Base-by-base conservation (phyloP, 2,888 invertebrate genomes). In the Exephanes ischioxanthus region DNA sequence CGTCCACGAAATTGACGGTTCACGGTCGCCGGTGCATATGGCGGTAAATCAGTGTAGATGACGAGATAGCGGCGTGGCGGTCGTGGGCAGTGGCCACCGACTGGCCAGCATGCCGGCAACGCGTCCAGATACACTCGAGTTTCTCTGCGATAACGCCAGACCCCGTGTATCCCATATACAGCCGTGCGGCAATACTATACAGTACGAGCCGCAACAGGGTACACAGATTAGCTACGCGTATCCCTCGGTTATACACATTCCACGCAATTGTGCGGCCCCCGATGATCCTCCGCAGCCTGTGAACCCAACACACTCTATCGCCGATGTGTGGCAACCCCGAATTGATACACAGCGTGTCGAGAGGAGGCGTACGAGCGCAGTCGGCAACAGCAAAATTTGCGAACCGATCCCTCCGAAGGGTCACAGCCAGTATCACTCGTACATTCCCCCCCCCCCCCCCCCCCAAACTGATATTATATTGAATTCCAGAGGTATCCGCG, bases 21-120 rank as follows among this genome's bases (percentile, higher is more conserved):
- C 14, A 11, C 51, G 16, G 79, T 19, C 11, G n/a, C 5, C 16
- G 16, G 30, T 89, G 90, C 90, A 91, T 89, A 88, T 87, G 41
- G 90, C 89, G 87, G 89, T 91, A 91, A 91, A 91, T 91, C 91
- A 91, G 90, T 87, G 89, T 86, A 88, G 90, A 90, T 90, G 89
- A 89, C 82, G 88, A 87, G 89, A 87, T 89, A 89, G 48, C 86
- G 72, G 85, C 83, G 85, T 86, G 80, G 68, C 45, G 70, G 82
- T 78, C 41, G 67, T 26, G 71, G 71, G 83, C 87, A 85, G 87
- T 84, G 88, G 88, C 83, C 89, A 88, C 88, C 87, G 89, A 86
- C 86, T 83, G 80, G 86, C 83, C 88, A 86, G 86, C 88, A 87
- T 83, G 81, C 88, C 86, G 86, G 72, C 86, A 70, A 67, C 76